Base-by-base conservation (phyloP, 1,140 invertebrate genomes). In the Drosophila melanica region DNA sequence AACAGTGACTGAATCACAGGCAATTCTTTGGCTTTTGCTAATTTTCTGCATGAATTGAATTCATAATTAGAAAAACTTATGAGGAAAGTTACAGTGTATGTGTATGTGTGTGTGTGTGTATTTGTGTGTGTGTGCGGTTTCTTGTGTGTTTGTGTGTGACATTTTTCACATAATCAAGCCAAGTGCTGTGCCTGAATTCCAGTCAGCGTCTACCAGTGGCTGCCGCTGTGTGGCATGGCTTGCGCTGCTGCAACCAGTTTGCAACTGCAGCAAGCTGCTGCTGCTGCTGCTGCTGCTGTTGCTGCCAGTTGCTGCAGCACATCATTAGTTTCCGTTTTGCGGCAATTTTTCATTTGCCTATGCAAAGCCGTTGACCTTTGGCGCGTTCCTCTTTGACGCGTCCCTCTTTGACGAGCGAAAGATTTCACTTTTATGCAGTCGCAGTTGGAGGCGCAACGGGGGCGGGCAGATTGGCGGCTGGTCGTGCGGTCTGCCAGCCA, bases 321-420 rank as follows among this genome's bases (percentile, higher is more conserved):
- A 90, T 90, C 89, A 90, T 90, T 90, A 90, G 89, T 90, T 89
- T 90, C 81, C 89, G 89, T 89, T 90, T 89, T 90, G 89, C 59
- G 84, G 89, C 90, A 85, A 90, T 90, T 90, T 90, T 90, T 90
- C 84, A 89, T 89, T 89, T 75, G 77, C 84, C 67, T 82, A 87
- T 69, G 79, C 82, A 79, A 86, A 74, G 84, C 58, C 77, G 84
- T 87, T 87, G 84, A 87, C 84, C 84, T 81, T 67, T 70, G 75
- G 35, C 54, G 63, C 42, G 57, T 53, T 53, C 39, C 64, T 69
- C 33, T 42, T 58, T 57, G 64, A 37, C 57, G 54, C n/a, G n/a
- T 53, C 58, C 39, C 64, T 69, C 33, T 42, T 58, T 57, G 64
- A 37, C 57, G 54, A 62, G 48, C 60, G 50, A n/a, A 73, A 60